These are phyloP conservation scores for Manis javanica DNA, from an alignment of 2,797 vertebrate species.

Conservation along the genomic window DNA sequence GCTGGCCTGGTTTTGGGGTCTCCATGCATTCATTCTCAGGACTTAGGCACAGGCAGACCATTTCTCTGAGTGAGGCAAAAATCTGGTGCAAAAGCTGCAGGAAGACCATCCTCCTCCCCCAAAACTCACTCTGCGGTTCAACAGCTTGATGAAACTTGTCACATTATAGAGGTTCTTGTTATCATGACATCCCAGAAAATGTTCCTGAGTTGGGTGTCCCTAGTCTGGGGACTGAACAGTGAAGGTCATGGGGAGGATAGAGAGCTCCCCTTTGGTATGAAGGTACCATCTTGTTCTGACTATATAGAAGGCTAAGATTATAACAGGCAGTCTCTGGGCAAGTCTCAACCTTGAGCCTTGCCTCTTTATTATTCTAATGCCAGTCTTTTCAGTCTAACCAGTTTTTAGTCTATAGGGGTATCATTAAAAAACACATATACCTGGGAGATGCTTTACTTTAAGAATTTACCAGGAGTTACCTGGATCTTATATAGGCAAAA, in stretches of 20 bases:
- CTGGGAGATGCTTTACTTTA: not conserved
- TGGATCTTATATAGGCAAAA: not conserved
- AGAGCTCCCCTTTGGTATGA: not conserved
- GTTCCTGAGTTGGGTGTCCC: not conserved
- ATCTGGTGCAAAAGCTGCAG: not conserved
- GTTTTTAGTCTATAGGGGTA: not conserved
- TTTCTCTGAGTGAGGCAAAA: not conserved
- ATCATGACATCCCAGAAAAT: not conserved
- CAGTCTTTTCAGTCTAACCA: not conserved
- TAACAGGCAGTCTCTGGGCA: not conserved
- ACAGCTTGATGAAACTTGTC: not conserved
- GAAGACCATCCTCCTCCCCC: not conserved
- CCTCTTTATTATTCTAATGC: not conserved
- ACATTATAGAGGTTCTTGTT: not conserved
- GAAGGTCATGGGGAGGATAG: not conserved
- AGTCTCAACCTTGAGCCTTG: not conserved
- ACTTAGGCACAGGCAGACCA: not conserved
- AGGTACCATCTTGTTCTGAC: not conserved
- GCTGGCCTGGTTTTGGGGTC: not conserved
- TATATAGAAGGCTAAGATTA: not conserved
- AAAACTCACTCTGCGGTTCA: not conserved
- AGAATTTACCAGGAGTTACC: not conserved
- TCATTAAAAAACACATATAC: not conserved
- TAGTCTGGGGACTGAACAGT: not conserved
- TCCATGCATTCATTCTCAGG: not conserved